Percentiles rank a stretch among this genome's conserved stretches.
Conservation (phyloP, 2,113 vertebrate species). For the Craseonycteris thonglongyai region DNA sequence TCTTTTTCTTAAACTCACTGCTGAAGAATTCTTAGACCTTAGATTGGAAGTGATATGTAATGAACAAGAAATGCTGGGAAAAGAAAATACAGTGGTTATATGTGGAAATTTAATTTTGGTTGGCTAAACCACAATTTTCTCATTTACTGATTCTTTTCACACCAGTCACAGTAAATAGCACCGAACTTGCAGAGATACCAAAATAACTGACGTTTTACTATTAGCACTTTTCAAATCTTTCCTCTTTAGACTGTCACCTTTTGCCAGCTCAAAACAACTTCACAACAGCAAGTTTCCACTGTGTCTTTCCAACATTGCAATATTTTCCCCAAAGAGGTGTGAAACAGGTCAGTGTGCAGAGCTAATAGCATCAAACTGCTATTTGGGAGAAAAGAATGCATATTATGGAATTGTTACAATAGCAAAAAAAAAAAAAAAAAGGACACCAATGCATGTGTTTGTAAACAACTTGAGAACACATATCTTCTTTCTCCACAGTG, state of each 20-base stretch:
- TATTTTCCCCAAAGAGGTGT: constrained; percentile 31
- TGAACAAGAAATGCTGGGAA: neutral
- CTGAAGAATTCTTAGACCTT: constrained; percentile 22
- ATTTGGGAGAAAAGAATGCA: neutral
- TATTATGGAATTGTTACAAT: neutral
- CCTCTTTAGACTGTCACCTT: constrained; percentile 57
- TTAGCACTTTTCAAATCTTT: constrained; percentile 56
- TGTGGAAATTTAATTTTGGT: neutral
- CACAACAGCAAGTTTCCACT: neutral
- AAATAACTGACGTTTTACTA: constrained; percentile 57
- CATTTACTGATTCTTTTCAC: constrained; percentile 60
- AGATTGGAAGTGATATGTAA: neutral
- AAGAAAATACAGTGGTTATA: neutral
- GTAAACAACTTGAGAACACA: neutral
- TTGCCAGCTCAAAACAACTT: constrained; percentile 46
- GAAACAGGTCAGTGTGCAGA: constrained; percentile 9
- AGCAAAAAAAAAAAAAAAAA: neutral
- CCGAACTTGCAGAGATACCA: constrained; percentile 46
- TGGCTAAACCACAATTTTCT: constrained; percentile 42
- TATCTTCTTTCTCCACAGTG: neutral
- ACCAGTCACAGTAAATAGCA: constrained; percentile 51
- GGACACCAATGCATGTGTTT: neutral
- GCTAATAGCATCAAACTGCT: neutral
- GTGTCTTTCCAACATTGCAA: neutral
- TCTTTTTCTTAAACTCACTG: neutral